These are phyloP conservation scores for Hafferia zeledoni DNA, from an alignment of 2,797 vertebrate species.

Conservation along the genomic window DNA sequence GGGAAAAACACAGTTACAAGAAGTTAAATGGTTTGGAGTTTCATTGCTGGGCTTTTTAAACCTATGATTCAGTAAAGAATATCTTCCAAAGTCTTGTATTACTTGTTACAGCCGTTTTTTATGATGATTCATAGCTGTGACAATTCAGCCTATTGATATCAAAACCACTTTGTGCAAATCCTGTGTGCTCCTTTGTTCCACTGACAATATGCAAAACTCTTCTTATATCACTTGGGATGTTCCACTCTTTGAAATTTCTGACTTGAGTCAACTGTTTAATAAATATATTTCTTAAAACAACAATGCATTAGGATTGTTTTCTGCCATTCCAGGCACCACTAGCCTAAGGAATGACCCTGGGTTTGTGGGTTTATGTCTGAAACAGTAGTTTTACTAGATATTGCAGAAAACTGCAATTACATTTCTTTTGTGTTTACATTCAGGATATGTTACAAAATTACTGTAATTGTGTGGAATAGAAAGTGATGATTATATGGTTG, in stretches of 20 bases:
- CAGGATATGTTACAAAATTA: constrained; percentile 65
- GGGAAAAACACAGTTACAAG: background rate
- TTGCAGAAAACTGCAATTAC: constrained; percentile 54
- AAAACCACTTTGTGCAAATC: constrained; percentile 13
- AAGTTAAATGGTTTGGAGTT: background rate
- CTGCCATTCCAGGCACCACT: background rate
- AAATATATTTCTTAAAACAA: background rate
- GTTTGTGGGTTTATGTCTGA: constrained; percentile 9
- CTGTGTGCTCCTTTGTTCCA: constrained; percentile 3
- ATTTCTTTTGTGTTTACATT: constrained; percentile 65
- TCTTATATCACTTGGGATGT: background rate
- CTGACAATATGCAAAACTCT: background rate
- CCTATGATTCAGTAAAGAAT: background rate
- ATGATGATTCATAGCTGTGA: constrained; percentile 37
- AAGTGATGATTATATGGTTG: constrained; percentile 54
- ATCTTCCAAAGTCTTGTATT: background rate
- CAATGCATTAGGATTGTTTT: background rate
- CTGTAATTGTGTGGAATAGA: constrained; percentile 70
- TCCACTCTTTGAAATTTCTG: background rate
- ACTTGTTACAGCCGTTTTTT: background rate
- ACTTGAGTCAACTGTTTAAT: background rate
- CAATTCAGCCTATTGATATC: constrained; percentile 40
- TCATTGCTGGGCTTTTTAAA: background rate
- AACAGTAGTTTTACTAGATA: constrained; percentile 40
- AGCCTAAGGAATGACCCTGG: background rate